Conservation (phyloP, 2,888 invertebrate species). For the Microplitis manilae region DNA sequence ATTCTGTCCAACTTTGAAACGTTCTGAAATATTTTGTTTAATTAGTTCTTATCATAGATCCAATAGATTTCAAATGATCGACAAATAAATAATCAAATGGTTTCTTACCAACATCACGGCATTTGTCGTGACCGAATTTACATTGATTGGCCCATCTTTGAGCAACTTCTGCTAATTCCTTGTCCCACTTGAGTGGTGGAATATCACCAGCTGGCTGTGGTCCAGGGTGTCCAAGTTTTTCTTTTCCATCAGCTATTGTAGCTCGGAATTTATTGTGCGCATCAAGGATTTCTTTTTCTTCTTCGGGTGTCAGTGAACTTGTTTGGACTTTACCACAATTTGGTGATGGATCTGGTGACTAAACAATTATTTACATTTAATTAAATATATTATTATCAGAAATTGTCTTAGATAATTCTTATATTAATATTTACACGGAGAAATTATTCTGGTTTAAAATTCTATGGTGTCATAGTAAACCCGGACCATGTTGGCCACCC, state of each 20-base stretch:
- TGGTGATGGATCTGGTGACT: background rate
- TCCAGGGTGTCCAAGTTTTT: conserved; percentile 52
- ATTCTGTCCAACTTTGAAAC: conserved; percentile 48
- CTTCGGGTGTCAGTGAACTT: conserved; percentile 47
- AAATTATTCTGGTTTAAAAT: no score
- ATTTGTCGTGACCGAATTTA: conserved; percentile 66
- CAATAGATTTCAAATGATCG: conserved; percentile 10
- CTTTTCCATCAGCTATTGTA: conserved; percentile 50
- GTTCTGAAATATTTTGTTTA: conserved; percentile 25
- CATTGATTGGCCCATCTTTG: conserved; percentile 72
- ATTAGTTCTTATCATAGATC: no score
- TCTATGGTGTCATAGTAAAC: no score
- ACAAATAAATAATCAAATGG: conserved; percentile 11
- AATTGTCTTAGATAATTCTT: background rate
- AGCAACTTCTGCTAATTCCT: conserved; percentile 69
- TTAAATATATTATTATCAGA: no score
- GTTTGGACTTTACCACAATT: conserved; percentile 15
- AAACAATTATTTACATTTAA: background rate
- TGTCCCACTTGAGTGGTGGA: conserved; percentile 57
- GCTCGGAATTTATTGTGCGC: conserved; percentile 50
- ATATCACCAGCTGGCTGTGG: conserved; percentile 50
- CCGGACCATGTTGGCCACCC: no score
- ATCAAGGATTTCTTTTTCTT: conserved; percentile 39
- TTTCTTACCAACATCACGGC: conserved; percentile 60
- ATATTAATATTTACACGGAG: background rate